These are phyloP conservation scores for Megalopta genalis DNA, from an alignment of 1,140 invertebrate species.

Conservation along the genomic window DNA sequence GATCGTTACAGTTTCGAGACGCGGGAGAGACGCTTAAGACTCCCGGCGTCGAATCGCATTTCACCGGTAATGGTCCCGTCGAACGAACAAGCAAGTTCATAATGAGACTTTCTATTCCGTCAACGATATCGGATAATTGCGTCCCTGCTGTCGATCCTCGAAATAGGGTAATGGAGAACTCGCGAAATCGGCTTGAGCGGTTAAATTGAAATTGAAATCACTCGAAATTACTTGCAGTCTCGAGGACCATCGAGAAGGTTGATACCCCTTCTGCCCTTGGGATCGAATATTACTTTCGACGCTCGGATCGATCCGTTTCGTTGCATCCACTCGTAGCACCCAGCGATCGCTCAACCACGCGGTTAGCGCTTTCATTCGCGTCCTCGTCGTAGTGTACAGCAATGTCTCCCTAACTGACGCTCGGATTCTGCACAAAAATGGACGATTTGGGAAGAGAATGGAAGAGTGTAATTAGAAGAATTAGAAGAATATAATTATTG, in stretches of 20 bases:
- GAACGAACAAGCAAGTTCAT: conserved; percentile 48
- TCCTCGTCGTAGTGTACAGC: too few species aligned
- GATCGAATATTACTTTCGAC: conserved; percentile 55
- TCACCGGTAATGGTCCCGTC: background rate
- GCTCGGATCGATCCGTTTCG: conserved; percentile 28
- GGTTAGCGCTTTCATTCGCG: too few species aligned
- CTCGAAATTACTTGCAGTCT: conserved; percentile 62
- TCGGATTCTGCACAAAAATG: too few species aligned
- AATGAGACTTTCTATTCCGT: conserved; percentile 58
- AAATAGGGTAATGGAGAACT: conserved; percentile 67
- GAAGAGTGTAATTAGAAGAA: too few species aligned
- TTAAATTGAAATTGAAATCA: conserved; percentile 70
- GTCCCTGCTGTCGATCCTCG: conserved; percentile 57
- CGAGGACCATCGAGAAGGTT: conserved; percentile 19
- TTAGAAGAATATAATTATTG: too few species aligned
- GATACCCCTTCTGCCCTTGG: conserved; percentile 21
- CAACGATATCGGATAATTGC: conserved; percentile 66
- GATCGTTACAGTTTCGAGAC: too few species aligned
- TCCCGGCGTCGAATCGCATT: background rate
- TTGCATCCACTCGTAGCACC: background rate
- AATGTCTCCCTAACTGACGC: too few species aligned
- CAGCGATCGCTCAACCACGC: background rate
- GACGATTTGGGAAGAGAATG: too few species aligned
- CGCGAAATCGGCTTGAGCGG: conserved; percentile 65
- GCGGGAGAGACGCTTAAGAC: background rate